A percentile compares a stretch with the other conserved stretches of the same genome.
Conservation (phyloP, 2,797 vertebrate species). For the Eulemur rubriventer region DNA sequence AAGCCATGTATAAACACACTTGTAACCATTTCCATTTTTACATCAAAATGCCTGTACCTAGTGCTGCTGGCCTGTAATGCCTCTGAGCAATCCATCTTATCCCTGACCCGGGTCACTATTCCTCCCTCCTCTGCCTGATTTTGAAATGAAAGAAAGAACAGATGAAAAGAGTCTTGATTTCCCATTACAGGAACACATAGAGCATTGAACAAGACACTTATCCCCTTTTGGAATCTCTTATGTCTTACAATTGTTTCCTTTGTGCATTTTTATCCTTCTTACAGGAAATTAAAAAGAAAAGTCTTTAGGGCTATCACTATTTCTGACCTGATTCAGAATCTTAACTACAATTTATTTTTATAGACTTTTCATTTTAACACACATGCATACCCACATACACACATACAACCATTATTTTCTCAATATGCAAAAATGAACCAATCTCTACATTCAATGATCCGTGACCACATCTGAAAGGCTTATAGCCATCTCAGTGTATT, state of each 20-base stretch:
- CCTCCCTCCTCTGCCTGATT: not conserved
- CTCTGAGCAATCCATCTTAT: not conserved
- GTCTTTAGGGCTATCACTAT: not conserved
- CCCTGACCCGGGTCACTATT: not conserved
- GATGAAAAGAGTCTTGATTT: not conserved
- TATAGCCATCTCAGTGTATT: conserved; percentile 59
- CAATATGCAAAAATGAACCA: conserved; percentile 12
- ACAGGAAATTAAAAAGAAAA: conserved; percentile 56
- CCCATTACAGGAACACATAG: not conserved
- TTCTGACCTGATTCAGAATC: conserved; percentile 10
- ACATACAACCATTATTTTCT: conserved; percentile 53
- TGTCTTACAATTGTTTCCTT: conserved; percentile 47
- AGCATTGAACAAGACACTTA: not conserved
- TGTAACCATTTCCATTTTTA: not conserved
- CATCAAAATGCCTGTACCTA: not conserved
- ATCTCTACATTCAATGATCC: conserved; percentile 46
- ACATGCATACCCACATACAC: not conserved
- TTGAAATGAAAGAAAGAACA: not conserved
- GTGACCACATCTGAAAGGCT: conserved; percentile 68
- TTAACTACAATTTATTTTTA: conserved; percentile 41
- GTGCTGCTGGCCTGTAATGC: not conserved
- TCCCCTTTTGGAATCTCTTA: not conserved
- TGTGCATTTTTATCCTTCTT: conserved; percentile 30
- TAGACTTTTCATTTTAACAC: not conserved
- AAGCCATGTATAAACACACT: not conserved